Conservation (phyloP, 2,113 vertebrate genomes). For the Thunnus thynnus region DNA sequence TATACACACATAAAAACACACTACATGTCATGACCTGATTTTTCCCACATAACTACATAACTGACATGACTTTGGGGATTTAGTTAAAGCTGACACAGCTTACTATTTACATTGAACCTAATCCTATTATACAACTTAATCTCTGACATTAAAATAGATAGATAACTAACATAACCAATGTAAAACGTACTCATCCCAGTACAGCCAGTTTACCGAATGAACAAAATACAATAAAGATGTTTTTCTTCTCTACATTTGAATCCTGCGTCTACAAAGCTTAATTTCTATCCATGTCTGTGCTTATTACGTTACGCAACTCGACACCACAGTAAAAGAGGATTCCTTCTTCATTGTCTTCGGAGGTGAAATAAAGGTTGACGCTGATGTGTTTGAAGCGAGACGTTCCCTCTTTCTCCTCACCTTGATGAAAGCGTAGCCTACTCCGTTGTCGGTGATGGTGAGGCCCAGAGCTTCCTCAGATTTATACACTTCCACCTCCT, state of each 20-base stretch:
- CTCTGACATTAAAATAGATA: neutral
- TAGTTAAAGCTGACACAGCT: neutral
- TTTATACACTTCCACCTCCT: constrained; percentile 93
- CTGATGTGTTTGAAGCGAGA: neutral
- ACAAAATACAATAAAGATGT: neutral
- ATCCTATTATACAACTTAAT: neutral
- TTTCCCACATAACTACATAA: no score
- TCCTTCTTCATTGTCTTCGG: neutral
- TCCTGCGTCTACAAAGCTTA: no score
- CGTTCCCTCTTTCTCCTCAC: constrained; percentile 75
- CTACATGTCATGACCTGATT: no score
- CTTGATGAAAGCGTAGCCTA: constrained; percentile 95
- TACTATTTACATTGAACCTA: neutral
- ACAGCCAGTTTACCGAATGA: neutral
- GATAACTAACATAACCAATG: no score
- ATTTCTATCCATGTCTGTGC: neutral
- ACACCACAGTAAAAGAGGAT: neutral
- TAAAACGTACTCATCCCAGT: no score
- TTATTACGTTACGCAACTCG: neutral
- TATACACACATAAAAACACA: no score
- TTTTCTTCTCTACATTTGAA: no score
- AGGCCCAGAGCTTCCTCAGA: constrained; percentile 93
- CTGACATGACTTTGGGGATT: neutral
- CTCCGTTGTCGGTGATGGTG: constrained; percentile 97
- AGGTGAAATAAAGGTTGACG: neutral